Evolutionary conservation across 1,140 invertebrate species (phyloP), one percentile per base, ranked within the genome.

Genomic region (Polypedilum pembai): DNA sequence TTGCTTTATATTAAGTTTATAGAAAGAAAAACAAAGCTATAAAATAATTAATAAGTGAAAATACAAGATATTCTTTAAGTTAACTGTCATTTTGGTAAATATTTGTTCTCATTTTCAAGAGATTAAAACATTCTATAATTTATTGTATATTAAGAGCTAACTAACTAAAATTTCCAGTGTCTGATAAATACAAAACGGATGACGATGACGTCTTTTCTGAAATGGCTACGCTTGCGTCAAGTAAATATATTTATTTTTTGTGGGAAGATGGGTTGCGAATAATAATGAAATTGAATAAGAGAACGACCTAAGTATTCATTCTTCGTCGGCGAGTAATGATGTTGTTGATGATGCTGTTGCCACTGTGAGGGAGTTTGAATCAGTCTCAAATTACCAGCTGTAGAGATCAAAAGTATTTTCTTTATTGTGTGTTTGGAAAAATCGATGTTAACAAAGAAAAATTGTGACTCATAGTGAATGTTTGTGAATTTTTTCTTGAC

Each of bases 221-320:
- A 56, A 56, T 56, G 45, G 45, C 45, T 56, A 56, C 45, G 45
- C 45, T 56, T 56, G 45, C 45, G 45, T 56, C 45, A 56, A 56
- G 15, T 45, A 33, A 33, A 33, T 33, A 33, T 33, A 33, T 33
- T 3, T 33, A 33, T 33, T 33, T 56, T n/a, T 56, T 56, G 45
- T 56, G 45, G 45, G 45, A 45, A 56, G 45, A 56, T 56, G 45
- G 45, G 12, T 56, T 56, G 45, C 45, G 45, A 56, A 56, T 56
- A n/a, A 56, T 56, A 56, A 56, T 56, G 45, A 56, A 56, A 56
- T 56, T n/a, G 45, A 12, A 15, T 15, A 15, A 56, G 45, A 33
- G 24, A 33, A 33, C 24, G 24, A 56, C 45, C 45, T 56, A 56
- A 56, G 45, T 12, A 56, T 56, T 56, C 45, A 8, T 15, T 56